Conservation (phyloP, 2,113 vertebrate species). For the Cettia cetti region DNA sequence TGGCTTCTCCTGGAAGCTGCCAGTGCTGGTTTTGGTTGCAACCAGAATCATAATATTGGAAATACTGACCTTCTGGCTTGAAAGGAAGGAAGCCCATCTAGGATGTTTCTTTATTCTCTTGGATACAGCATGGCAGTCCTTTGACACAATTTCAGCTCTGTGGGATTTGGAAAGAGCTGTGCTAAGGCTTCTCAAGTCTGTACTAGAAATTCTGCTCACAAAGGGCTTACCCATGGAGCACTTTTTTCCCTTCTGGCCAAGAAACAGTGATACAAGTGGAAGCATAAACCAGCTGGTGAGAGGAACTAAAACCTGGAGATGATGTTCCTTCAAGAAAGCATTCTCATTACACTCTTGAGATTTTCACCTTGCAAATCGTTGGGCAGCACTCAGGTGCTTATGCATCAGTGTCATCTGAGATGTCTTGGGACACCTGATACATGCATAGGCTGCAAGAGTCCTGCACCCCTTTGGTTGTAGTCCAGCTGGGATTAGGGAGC, state of each 20-base stretch:
- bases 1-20: background rate
- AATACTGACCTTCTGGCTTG: background rate
- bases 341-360: background rate
- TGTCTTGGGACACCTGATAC: background rate
- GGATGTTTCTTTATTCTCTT: background rate
- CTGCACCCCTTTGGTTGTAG: background rate
- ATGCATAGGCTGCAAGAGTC: background rate
- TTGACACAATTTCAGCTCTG: background rate
- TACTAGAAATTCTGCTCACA: background rate
- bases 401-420: background rate
- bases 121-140: background rate
- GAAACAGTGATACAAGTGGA: background rate
- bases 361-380: background rate
- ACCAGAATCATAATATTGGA: background rate
- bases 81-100: background rate
- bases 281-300: background rate
- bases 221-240: background rate
- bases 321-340: background rate
- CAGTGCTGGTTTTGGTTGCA: background rate
- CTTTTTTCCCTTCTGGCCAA: fast-evolving
- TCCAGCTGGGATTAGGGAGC: background rate
- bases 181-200: background rate
- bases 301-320: background rate
- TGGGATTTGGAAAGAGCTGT: background rate
- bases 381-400: background rate